Percentiles rank a stretch among this genome's conserved stretches.
phyloP scores from a whole-genome alignment of 2,113 vertebrate genomes.

The Melospiza melodia region DNA sequence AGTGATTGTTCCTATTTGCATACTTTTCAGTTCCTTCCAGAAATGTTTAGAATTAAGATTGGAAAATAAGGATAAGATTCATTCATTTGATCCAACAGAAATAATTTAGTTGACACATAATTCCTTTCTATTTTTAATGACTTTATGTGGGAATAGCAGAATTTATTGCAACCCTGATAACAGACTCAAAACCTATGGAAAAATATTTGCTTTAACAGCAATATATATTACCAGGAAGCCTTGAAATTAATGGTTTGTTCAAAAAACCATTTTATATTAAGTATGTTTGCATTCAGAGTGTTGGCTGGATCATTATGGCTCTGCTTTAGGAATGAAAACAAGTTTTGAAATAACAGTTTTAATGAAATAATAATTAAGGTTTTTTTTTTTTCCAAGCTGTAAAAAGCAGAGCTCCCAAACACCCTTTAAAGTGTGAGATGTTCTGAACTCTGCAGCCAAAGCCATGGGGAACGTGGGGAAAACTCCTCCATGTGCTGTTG shows the following conservation, averaged over 20 bases:
- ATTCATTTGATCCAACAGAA: not conserved
- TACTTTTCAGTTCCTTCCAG: conserved; percentile 10
- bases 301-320: not conserved
- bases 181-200: not conserved
- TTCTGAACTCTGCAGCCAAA: not conserved
- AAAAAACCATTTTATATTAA: not conserved
- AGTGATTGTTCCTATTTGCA: not conserved
- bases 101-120: not conserved
- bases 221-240: not conserved
- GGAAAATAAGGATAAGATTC: not conserved
- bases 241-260: not conserved
- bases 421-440: not conserved
- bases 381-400: not conserved
- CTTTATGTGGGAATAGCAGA: not conserved
- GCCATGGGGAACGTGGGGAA: not conserved
- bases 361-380: not conserved
- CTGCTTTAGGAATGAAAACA: conserved; percentile 26
- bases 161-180: not conserved
- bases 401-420: not conserved
- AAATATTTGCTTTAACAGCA: not conserved
- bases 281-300: not conserved
- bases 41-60: not conserved
- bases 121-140: not conserved
- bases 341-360: conserved; percentile 36
- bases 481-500: not conserved